phyloP scores from a whole-genome alignment of 2,888 invertebrate species.

The Andrena flavipes region DNA sequence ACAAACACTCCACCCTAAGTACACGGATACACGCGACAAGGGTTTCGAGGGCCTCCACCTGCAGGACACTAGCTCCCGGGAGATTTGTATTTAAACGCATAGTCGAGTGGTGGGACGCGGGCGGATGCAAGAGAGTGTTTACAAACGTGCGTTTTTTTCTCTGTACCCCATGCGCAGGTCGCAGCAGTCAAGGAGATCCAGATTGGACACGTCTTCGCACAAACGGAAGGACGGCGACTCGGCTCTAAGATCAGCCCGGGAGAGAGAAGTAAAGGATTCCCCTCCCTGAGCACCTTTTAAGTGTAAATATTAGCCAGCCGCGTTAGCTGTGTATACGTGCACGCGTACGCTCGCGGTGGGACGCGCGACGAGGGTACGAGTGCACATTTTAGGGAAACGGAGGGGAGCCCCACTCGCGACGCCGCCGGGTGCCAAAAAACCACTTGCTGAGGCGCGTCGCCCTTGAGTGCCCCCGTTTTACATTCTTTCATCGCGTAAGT shows the following conservation, averaged over 20 bases:
- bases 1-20: background rate
- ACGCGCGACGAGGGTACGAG: slow-evolving; percentile 7
- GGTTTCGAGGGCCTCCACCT: background rate
- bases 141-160: slow-evolving; percentile 16
- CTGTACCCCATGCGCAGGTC: slow-evolving; percentile 26
- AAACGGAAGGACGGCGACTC: slow-evolving; percentile 47
- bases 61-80: background rate
- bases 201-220: slow-evolving; percentile 62
- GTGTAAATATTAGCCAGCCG: slow-evolving; percentile 61
- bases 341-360: slow-evolving; percentile 23
- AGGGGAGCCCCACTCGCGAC: slow-evolving; percentile 21
- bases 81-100: background rate
- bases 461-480: slow-evolving; percentile 25
- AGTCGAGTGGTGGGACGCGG: background rate
- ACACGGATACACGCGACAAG: background rate
- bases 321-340: slow-evolving; percentile 28
- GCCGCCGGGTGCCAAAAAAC: slow-evolving; percentile 64
- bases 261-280: slow-evolving; percentile 7
- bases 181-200: slow-evolving; percentile 46
- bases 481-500: slow-evolving; percentile 67
- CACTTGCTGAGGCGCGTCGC: slow-evolving; percentile 50
- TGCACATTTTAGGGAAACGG: slow-evolving; percentile 1
- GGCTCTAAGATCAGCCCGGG: slow-evolving; percentile 44
- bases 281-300: slow-evolving; percentile 33
- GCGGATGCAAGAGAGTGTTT: slow-evolving; percentile 19